Evolutionary conservation across 2,888 invertebrate species (phyloP).

Genomic region (Xanthorhoe designata): DNA sequence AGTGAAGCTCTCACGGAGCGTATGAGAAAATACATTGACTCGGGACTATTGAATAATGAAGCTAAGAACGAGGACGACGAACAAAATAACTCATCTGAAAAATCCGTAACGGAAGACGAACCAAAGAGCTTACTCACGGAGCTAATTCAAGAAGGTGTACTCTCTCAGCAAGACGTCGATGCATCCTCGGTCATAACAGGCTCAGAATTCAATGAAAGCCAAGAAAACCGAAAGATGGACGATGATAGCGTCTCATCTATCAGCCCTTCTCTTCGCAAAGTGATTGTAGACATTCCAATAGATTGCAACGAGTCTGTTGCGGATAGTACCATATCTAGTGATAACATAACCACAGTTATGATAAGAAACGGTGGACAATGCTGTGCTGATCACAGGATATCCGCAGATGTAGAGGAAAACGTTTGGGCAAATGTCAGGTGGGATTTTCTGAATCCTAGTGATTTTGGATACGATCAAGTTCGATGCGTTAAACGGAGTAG

Average conservation of each 20-base stretch:
- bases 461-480: conserved; percentile 79
- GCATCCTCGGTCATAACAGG: conserved; percentile 70
- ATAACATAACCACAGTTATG: conserved; percentile 75
- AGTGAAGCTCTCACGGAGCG: conserved; percentile 79
- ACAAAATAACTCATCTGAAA: conserved; percentile 52
- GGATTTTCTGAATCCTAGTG: conserved; percentile 79
- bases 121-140: conserved; percentile 76
- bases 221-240: conserved; percentile 64
- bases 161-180: conserved; percentile 77
- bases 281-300: conserved; percentile 74
- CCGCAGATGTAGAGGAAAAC: conserved; percentile 76
- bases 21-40: conserved; percentile 81
- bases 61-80: conserved; percentile 57
- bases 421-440: conserved; percentile 81
- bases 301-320: conserved; percentile 70
- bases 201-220: conserved; percentile 67
- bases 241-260: conserved; percentile 71
- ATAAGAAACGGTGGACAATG: conserved; percentile 75
- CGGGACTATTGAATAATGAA: conserved; percentile 73
- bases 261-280: conserved; percentile 67
- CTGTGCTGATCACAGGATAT: conserved; percentile 79
- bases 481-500: conserved; percentile 76
- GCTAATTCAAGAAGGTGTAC: conserved; percentile 77
- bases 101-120: conserved; percentile 59
- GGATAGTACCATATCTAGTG: conserved; percentile 67